Base-by-base conservation (phyloP, 2,113 vertebrate genomes). In the Aythya baeri region DNA sequence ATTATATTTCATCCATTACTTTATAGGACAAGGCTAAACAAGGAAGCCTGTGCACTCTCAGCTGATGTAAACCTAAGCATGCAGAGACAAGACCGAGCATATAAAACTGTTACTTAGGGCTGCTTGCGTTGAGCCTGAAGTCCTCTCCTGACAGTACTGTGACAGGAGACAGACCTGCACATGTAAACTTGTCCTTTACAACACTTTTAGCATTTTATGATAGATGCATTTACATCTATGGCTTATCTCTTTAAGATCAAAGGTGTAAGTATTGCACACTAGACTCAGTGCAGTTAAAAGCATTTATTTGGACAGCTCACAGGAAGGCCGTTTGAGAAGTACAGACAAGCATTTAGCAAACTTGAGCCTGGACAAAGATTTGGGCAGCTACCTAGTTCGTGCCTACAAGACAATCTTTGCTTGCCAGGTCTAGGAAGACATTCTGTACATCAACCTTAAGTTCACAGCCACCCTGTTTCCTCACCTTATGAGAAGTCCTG, bases 141-240 rank as follows among this genome's bases (percentile, higher is more conserved):
- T 54, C 79, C 80, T 22, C 54, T 77, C 8, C 50, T 86, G 86
- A 86, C 73, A 83, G 22, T 31, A 71, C 18, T 8, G 86, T 49
- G 49, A 96, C 17, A 87, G 17, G 93, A 94, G 3, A 68, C 88
- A 95, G 91, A 91, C 38, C 70, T 84, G 31, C 23, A 59, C 17
- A 81, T 9, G 15, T 67, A 92, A 88, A 78, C 38, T 49, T 91
- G 32, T 44, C 50, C 77, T 86, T 81, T 81, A 74, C 46, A 91
- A 44, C 31, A 67, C n/a, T 50, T 67, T 57, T 92, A 94, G 76
- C 46, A 83, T 91, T 93, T 55, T 63, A 46, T 36, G 31, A 41
- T 34, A 70, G 34, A 77, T 43, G 4, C 86, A 74, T 77, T 65
- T 93, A 94, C 11, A 90, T 52, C 38, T 17, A 58, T 3, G 10